Percentiles rank a stretch among this genome's conserved stretches.
phyloP scores from a whole-genome alignment of 2,888 invertebrate genomes.

The Athalia circularis region DNA sequence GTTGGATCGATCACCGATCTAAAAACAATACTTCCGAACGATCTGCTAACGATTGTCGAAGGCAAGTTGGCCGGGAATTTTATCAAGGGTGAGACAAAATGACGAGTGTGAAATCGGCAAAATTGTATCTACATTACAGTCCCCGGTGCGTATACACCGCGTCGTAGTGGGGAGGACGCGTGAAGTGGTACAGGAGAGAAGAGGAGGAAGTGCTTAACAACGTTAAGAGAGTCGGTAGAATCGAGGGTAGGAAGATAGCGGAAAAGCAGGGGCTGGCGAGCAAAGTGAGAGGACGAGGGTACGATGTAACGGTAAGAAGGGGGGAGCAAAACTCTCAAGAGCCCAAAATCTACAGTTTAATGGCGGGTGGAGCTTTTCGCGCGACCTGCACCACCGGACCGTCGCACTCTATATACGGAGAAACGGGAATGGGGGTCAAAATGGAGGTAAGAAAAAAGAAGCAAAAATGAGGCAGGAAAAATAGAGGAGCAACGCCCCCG shows the following conservation, averaged over 20 bases:
- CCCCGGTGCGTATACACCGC: not conserved
- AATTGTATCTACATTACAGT: not conserved
- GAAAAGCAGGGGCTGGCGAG: not conserved
- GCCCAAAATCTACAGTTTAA: conserved; percentile 1
- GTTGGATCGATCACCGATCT: too few species aligned
- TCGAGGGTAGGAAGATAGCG: not conserved
- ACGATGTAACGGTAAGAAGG: not conserved
- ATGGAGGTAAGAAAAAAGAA: too few species aligned
- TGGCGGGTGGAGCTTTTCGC: too few species aligned
- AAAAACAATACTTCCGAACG: too few species aligned
- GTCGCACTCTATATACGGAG: too few species aligned
- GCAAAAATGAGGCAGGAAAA: too few species aligned
- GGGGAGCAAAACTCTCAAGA: not conserved
- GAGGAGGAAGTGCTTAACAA: conserved; percentile 11
- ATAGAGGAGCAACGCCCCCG: too few species aligned
- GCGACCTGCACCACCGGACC: too few species aligned
- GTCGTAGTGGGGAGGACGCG: too few species aligned
- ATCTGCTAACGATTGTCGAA: too few species aligned
- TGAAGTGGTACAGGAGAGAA: not conserved
- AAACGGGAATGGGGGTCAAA: too few species aligned
- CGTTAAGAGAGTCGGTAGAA: conserved; percentile 2
- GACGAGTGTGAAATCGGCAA: not conserved
- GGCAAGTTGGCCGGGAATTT: not conserved
- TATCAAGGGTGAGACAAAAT: not conserved
- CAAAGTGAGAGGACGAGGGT: not conserved